A percentile compares a stretch with the other conserved stretches of the same genome.
phyloP scores from a whole-genome alignment of 2,888 invertebrate genomes.

The Oegoconia quadripuncta region DNA sequence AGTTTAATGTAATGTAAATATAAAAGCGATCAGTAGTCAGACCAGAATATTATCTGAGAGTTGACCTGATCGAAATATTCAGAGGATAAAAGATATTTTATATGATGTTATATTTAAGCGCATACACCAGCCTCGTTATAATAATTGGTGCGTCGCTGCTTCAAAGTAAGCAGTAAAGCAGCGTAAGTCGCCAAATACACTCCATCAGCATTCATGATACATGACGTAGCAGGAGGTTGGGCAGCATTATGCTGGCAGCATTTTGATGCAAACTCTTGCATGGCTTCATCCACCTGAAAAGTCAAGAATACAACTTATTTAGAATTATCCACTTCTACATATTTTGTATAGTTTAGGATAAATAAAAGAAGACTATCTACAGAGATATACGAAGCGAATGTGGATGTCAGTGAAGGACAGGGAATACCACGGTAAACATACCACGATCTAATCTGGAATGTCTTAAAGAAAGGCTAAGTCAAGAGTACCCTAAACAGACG shows the following conservation, averaged over 20 bases:
- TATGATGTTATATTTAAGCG: slow-evolving; percentile 5
- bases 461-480: too few species aligned
- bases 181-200: slow-evolving; percentile 95
- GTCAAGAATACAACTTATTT: neutral
- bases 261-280: slow-evolving; percentile 94
- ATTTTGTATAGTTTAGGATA: too few species aligned
- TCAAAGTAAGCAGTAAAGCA: slow-evolving; percentile 88
- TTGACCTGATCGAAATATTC: too few species aligned
- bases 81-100: neutral
- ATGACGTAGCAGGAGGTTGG: slow-evolving; percentile 81
- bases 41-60: too few species aligned
- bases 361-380: too few species aligned
- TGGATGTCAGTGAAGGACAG: too few species aligned
- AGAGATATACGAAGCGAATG: too few species aligned
- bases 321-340: neutral
- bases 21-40: too few species aligned
- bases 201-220: slow-evolving; percentile 96
- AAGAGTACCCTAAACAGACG: too few species aligned
- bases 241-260: slow-evolving; percentile 89
- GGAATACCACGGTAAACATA: too few species aligned
- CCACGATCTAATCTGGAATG: too few species aligned
- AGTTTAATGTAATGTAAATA: too few species aligned
- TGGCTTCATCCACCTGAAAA: slow-evolving; percentile 87
- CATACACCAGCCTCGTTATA: slow-evolving; percentile 80
- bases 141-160: slow-evolving; percentile 87